These are phyloP conservation scores for Miltochrista miniata DNA, from an alignment of 2,888 invertebrate species.

Conservation along the genomic window DNA sequence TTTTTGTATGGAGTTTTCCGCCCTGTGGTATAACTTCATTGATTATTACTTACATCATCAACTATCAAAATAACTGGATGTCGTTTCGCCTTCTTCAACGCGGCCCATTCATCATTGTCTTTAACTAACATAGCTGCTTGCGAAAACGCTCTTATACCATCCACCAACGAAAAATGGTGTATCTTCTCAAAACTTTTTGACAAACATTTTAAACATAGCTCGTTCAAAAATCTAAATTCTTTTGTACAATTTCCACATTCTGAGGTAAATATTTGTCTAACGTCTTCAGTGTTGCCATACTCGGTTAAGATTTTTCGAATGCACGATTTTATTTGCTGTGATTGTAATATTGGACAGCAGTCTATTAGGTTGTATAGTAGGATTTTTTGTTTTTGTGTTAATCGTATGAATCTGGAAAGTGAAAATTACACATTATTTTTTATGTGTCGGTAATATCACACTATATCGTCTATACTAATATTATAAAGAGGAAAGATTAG, in stretches of 20 bases:
- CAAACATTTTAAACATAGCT: constrained; percentile 66
- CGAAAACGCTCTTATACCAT: constrained; percentile 70
- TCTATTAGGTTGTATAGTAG: constrained; percentile 73
- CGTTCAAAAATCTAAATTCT: constrained; percentile 56
- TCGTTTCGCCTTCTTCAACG: constrained; percentile 71
- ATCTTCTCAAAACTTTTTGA: constrained; percentile 60
- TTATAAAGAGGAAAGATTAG: too few species aligned
- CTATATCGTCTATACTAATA: too few species aligned
- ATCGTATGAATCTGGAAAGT: constrained; percentile 58
- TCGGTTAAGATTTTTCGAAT: constrained; percentile 69
- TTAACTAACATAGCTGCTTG: constrained; percentile 64
- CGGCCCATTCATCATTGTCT: constrained; percentile 61
- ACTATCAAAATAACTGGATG: constrained; percentile 86
- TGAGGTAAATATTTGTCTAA: constrained; percentile 44
- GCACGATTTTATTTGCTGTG: constrained; percentile 64
- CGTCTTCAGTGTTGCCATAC: constrained; percentile 58
- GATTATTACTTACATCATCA: constrained; percentile 85
- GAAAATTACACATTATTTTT: not conserved
- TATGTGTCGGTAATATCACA: too few species aligned
- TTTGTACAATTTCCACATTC: constrained; percentile 54
- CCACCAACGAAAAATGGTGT: constrained; percentile 63
- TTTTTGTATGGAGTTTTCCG: too few species aligned
- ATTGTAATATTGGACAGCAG: constrained; percentile 52
- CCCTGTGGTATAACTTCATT: too few species aligned
- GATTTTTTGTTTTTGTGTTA: constrained; percentile 64